Base-by-base conservation (phyloP, 2,797 vertebrate genomes). In the Cirrhinus molitorella region DNA sequence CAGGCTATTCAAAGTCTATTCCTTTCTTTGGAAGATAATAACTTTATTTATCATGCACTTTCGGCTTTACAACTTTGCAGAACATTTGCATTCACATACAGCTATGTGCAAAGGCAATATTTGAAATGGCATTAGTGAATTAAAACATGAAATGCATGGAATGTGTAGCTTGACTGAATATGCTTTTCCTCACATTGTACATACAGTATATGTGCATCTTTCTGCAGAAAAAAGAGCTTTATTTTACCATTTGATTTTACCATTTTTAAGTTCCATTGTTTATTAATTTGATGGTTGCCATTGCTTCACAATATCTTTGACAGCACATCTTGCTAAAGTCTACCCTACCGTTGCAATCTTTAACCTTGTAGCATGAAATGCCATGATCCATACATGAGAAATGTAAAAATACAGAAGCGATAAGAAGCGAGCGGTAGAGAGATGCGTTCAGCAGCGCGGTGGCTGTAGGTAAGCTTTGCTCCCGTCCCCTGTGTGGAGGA, bases 401-500 rank as follows among this genome's bases (percentile, higher is more conserved):
- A 78, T 49, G 28, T 51, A 28, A 63, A 78, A 83, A 71, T 71
- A 83, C 19, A 40, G 66, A 68, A 40, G 74, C 7, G 66, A 83
- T 83, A 70, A 83, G 81, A 61, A 37, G 34, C 34, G n/a, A 75
- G 78, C 63, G 47, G 63, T 68, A 21, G 67, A 65, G 55, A 73
- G 37, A 40, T 12, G 71, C 78, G 72, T 73, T 84, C 66, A 57
- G 68, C 23, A 2, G 80, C 61, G 63, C 34, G 12, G 68, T 77
- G 76, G 65, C 68, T 25, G 82, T 83, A 88, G 88, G 87, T 91
- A 86, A 86, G 70, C 67, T 55, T 67, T 53, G 78, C 40, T 23
- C 78, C 31, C 40, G 83, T 85, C 88, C 92, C 90, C 87, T 87
- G 88, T 87, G 92, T 92, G 92, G 88, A 90, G 92, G 92, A 95